A percentile compares a stretch with the other conserved stretches of the same genome.
Evolutionary conservation across 2,797 vertebrate genomes (phyloP).

Genomic region (Lagorchestes hirsutus): DNA sequence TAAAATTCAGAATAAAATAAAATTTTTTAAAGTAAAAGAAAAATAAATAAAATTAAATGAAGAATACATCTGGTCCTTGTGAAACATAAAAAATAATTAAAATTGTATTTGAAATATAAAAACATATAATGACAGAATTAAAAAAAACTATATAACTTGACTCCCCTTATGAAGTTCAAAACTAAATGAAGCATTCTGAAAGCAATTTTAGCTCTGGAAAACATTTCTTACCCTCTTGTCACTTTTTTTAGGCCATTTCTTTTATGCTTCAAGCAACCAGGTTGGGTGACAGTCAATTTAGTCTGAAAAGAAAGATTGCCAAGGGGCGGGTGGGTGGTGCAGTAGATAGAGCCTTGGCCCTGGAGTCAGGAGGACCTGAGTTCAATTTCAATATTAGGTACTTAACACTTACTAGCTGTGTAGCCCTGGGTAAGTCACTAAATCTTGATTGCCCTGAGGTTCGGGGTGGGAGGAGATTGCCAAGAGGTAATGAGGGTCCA

Average conservation of each 20-base stretch:
- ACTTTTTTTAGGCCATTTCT: not conserved
- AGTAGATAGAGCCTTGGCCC: no score
- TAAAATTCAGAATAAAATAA: not conserved
- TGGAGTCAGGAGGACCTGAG: no score
- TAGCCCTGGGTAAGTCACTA: no score
- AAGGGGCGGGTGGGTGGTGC: no score
- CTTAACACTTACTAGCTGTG: no score
- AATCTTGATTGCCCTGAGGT: no score
- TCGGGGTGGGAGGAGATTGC: not conserved
- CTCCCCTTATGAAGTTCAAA: not conserved
- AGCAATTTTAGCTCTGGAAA: not conserved
- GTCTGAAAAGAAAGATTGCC: not conserved
- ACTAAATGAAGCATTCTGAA: not conserved
- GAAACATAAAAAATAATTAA: not conserved
- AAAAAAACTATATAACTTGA: not conserved
- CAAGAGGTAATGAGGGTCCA: not conserved
- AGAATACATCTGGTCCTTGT: not conserved
- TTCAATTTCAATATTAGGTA: no score
- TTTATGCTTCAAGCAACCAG: not conserved
- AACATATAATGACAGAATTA: not conserved
- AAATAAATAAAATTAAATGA: not conserved
- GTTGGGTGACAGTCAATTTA: not conserved
- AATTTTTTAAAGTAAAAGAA: not conserved
- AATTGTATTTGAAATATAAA: not conserved
- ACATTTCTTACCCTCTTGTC: not conserved